These are phyloP conservation scores for Formica selysi DNA, from an alignment of 1,140 invertebrate species.

Conservation along the genomic window DNA sequence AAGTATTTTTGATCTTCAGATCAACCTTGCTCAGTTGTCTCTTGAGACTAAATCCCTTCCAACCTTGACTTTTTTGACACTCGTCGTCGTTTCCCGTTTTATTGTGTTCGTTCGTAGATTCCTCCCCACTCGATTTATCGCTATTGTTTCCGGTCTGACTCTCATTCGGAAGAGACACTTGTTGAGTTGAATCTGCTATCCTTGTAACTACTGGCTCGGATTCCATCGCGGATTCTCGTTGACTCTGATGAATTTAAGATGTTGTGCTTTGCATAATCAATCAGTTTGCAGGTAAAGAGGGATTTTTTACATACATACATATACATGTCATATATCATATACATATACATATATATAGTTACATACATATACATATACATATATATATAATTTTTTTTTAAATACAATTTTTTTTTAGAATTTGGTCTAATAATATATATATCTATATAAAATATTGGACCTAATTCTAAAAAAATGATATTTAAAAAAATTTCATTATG, in stretches of 20 bases:
- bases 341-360: too few relatives aligned
- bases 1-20: conserved; percentile 91
- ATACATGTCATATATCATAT: too few relatives aligned
- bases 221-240: conserved; percentile 74
- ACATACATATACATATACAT: too few relatives aligned
- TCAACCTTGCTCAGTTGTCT: conserved; percentile 93
- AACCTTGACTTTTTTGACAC: conserved; percentile 84
- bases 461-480: conserved; percentile 68
- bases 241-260: conserved; percentile 78
- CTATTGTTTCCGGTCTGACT: conserved; percentile 69
- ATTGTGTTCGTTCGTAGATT: conserved; percentile 68
- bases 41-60: conserved; percentile 92
- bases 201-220: conserved; percentile 74
- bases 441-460: conserved; percentile 17
- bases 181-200: conserved; percentile 74
- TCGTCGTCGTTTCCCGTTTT: conserved; percentile 77
- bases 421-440: too few relatives aligned
- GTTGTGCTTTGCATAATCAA: conserved; percentile 77
- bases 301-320: conserved; percentile 16
- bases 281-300: conserved; percentile 70
- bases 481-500: conserved; percentile 10
- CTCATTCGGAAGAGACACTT: conserved; percentile 74
- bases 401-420: too few relatives aligned
- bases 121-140: conserved; percentile 75
- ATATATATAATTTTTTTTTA: too few relatives aligned